Percentiles rank a stretch among this genome's conserved stretches.
phyloP scores from a whole-genome alignment of 2,888 invertebrate genomes.

The Omphaloscelis lunosa region DNA sequence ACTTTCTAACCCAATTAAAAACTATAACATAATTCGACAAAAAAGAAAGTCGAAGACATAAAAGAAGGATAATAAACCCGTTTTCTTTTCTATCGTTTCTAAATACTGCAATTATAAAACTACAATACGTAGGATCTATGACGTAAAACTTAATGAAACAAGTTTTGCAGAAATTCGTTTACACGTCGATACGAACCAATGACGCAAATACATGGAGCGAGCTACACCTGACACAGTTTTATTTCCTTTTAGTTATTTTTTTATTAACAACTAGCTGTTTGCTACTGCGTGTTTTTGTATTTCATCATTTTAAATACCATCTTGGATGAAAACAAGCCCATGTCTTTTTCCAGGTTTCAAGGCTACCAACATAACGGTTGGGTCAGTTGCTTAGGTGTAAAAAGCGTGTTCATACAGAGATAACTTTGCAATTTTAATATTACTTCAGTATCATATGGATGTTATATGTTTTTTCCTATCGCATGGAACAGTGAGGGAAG shows the following conservation, averaged over 20 bases:
- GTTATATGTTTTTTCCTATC: conserved; percentile 23
- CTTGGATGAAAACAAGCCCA: background rate
- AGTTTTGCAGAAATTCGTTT: conserved; percentile 31
- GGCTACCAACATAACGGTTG: background rate
- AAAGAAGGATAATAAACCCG: background rate
- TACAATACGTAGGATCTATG: conserved; percentile 9
- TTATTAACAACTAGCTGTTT: background rate
- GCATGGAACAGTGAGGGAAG: conserved; percentile 28
- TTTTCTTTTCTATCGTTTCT: background rate
- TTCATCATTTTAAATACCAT: background rate
- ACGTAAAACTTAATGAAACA: conserved; percentile 37
- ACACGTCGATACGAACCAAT: conserved; percentile 11
- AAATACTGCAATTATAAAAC: background rate
- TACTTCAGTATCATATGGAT: background rate
- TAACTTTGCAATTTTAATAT: background rate
- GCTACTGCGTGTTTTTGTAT: background rate
- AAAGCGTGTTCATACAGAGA: background rate
- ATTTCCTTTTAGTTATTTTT: background rate
- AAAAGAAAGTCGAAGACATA: conserved; percentile 6
- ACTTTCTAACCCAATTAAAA: conserved; percentile 11
- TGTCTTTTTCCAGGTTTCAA: background rate
- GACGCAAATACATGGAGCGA: conserved; percentile 35
- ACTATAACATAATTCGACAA: conserved; percentile 5
- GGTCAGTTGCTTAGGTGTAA: no score
- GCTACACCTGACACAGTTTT: conserved; percentile 1